phyloP scores from a whole-genome alignment of 64 coral and sea anemone genomes.

The Catalaphyllia jardinei region DNA sequence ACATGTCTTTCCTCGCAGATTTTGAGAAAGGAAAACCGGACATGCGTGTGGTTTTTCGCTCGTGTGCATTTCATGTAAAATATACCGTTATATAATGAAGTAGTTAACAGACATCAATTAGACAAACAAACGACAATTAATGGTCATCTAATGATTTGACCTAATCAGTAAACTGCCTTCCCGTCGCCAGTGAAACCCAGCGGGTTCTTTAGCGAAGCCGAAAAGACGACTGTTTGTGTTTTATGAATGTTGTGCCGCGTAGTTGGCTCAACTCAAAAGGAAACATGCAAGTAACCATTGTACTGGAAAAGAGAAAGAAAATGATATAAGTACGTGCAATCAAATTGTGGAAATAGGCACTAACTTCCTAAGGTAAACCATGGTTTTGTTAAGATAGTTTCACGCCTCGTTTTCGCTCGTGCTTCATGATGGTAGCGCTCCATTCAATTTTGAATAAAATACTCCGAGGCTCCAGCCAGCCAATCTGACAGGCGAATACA shows the following conservation, averaged over 20 bases:
- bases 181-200: slow-evolving; percentile 10
- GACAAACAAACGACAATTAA: slow-evolving; percentile 39
- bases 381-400: background rate
- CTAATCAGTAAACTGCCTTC: slow-evolving; percentile 14
- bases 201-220: background rate
- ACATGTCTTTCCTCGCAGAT: background rate
- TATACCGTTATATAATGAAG: slow-evolving; percentile 6
- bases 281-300: background rate
- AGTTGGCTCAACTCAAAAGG: background rate
- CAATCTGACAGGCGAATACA: background rate
- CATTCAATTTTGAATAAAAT: background rate
- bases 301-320: background rate
- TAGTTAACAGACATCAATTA: slow-evolving; percentile 30
- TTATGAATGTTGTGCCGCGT: no score
- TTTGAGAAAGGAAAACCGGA: background rate
- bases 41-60: slow-evolving; percentile 14
- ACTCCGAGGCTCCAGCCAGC: no score
- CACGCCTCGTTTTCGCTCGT: background rate
- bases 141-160: slow-evolving; percentile 29
- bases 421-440: background rate
- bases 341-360: background rate
- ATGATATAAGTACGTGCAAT: background rate
- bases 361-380: background rate
- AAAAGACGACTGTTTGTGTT: background rate
- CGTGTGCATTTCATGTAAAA: background rate